A percentile compares a stretch with the other conserved stretches of the same genome.
Conservation (phyloP, 2,113 vertebrate genomes). For the Tupaia tana region DNA sequence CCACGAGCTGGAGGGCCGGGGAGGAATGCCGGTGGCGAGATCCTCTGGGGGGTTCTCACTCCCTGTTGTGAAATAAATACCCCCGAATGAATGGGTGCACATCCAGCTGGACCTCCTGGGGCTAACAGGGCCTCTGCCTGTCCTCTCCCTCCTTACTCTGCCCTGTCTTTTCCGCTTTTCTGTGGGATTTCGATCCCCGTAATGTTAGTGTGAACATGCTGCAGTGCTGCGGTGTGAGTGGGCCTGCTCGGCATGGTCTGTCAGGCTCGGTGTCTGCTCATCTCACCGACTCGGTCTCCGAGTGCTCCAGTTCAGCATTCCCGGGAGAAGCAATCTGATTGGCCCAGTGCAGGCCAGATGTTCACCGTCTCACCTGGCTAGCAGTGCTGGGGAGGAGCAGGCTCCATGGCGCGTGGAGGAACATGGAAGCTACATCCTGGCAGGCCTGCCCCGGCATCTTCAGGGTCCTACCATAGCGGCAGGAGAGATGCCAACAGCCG, state of each 20-base stretch:
- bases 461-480: fast-evolving
- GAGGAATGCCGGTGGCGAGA: no score
- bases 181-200: not conserved
- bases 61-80: no score
- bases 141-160: not conserved
- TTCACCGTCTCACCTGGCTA: not conserved
- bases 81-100: no score
- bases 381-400: not conserved
- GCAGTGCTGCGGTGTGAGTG: not conserved
- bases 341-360: not conserved
- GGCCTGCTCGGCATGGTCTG: fast-evolving
- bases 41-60: no score
- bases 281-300: not conserved
- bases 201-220: not conserved
- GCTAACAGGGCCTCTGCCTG: fast-evolving
- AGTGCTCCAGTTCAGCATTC: not conserved
- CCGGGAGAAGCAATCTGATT: not conserved
- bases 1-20: no score
- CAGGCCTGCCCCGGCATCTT: not conserved
- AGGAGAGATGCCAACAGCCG: not conserved
- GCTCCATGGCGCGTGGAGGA: fast-evolving
- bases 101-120: not conserved
- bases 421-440: not conserved
- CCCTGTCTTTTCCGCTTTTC: not conserved
- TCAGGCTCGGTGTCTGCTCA: not conserved